A percentile compares a stretch with the other conserved stretches of the same genome.
phyloP scores from a whole-genome alignment of 2,113 vertebrate species.

The Hirundichthys speculiger region DNA sequence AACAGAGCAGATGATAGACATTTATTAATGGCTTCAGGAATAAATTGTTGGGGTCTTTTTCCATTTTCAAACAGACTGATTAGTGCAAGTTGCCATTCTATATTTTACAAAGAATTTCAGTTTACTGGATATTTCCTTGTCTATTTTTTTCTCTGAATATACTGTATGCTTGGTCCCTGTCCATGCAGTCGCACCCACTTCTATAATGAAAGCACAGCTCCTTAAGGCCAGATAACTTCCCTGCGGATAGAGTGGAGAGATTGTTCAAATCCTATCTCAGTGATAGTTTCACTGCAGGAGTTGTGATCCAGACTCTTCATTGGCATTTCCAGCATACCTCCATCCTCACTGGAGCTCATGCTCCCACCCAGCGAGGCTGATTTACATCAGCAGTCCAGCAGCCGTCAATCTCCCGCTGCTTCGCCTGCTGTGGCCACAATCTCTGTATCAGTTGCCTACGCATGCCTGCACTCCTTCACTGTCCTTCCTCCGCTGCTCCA shows the following conservation, averaged over 20 bases:
- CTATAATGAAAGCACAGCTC: neutral
- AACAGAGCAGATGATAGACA: too few species aligned
- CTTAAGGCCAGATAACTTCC: too few species aligned
- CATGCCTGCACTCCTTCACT: slow-evolving; percentile 72
- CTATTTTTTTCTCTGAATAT: too few species aligned
- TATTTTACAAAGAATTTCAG: too few species aligned
- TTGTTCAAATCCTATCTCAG: neutral
- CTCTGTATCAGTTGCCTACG: slow-evolving; percentile 71
- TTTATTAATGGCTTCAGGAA: too few species aligned
- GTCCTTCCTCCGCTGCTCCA: slow-evolving; percentile 42
- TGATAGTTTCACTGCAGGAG: slow-evolving; percentile 36
- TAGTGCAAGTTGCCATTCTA: too few species aligned
- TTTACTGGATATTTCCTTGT: too few species aligned
- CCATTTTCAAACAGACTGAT: too few species aligned
- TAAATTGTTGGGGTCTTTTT: too few species aligned
- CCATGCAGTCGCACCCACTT: too few species aligned
- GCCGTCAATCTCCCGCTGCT: slow-evolving; percentile 72
- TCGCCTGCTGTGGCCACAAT: slow-evolving; percentile 58
- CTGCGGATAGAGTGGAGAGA: neutral
- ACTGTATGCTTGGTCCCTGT: neutral
- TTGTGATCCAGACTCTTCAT: slow-evolving; percentile 26
- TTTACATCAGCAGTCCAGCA: slow-evolving; percentile 65
- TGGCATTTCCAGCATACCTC: neutral
- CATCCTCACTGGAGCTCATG: too few species aligned
- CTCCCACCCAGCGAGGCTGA: slow-evolving; percentile 25